Conservation (phyloP, 2,888 invertebrate species). For the Neoscelio sp. region DNA sequence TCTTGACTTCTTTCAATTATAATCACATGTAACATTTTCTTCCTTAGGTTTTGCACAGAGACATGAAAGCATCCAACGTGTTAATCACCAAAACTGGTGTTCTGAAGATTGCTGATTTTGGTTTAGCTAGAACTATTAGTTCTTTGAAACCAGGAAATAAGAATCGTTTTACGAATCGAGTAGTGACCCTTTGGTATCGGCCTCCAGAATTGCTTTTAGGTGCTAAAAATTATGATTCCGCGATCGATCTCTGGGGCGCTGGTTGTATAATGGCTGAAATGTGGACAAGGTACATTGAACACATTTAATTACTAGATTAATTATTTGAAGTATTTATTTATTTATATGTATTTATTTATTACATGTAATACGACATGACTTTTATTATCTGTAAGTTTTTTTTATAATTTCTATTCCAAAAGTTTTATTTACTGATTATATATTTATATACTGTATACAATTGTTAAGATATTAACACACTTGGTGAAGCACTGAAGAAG, state of each 20-base stretch:
- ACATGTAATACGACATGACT: too few relatives aligned
- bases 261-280: background rate
- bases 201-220: constrained; percentile 86
- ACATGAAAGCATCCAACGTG: constrained; percentile 99
- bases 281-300: too few relatives aligned
- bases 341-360: constrained; percentile 88
- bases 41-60: constrained; percentile 92
- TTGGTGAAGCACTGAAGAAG: too few relatives aligned
- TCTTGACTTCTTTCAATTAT: background rate
- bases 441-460: too few relatives aligned
- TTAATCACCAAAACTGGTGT: constrained; percentile 97
- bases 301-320: too few relatives aligned
- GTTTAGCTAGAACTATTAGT: constrained; percentile 97
- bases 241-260: background rate
- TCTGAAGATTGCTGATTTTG: constrained; percentile 98
- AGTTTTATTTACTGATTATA: too few relatives aligned
- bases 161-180: constrained; percentile 97
- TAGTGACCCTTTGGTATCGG: constrained; percentile 98
- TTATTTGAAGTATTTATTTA: too few relatives aligned
- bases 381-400: too few relatives aligned
- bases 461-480: too few relatives aligned
- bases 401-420: too few relatives aligned
- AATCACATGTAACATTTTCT: constrained; percentile 17
- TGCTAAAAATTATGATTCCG: background rate
- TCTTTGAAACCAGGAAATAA: constrained; percentile 93